phyloP scores from a whole-genome alignment of 2,797 vertebrate genomes.

The Fistularia commersonii region DNA sequence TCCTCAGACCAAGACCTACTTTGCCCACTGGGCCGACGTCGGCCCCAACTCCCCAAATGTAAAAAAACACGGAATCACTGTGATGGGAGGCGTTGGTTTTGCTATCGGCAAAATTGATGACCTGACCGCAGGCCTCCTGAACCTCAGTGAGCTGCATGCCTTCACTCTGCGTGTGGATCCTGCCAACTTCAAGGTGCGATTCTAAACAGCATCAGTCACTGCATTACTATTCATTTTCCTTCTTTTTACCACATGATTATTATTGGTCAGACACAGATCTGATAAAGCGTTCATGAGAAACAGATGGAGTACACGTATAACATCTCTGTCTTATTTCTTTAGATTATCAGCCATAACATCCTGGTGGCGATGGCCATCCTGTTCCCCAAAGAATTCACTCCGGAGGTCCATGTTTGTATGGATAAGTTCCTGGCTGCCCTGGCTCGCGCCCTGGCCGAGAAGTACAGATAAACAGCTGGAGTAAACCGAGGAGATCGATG shows the following conservation, averaged over 20 bases:
- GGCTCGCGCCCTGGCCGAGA: constrained; percentile 78
- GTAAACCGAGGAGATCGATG: not conserved
- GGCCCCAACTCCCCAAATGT: constrained; percentile 61
- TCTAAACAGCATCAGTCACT: no score
- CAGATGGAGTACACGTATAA: not conserved
- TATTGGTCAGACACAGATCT: not conserved
- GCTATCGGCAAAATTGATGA: constrained; percentile 71
- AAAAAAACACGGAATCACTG: constrained; percentile 68
- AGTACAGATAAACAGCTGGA: constrained; percentile 77
- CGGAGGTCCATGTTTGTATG: constrained; percentile 73
- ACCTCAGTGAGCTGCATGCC: constrained; percentile 83
- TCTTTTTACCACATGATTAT: no score
- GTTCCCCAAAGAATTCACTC: constrained; percentile 64
- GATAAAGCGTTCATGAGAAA: not conserved
- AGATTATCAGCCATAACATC: constrained; percentile 79
- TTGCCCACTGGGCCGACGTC: constrained; percentile 79
- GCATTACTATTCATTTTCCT: no score
- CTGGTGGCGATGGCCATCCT: constrained; percentile 75
- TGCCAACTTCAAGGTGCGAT: constrained; percentile 82
- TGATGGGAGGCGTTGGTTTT: constrained; percentile 54
- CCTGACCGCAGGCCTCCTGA: constrained; percentile 59
- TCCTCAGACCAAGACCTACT: constrained; percentile 85
- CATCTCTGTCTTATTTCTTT: constrained; percentile 18
- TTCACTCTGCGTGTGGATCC: constrained; percentile 83
- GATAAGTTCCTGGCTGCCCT: constrained; percentile 83